These are phyloP conservation scores for Sturmia bella DNA, from an alignment of 2,888 invertebrate genomes.

Conservation along the genomic window DNA sequence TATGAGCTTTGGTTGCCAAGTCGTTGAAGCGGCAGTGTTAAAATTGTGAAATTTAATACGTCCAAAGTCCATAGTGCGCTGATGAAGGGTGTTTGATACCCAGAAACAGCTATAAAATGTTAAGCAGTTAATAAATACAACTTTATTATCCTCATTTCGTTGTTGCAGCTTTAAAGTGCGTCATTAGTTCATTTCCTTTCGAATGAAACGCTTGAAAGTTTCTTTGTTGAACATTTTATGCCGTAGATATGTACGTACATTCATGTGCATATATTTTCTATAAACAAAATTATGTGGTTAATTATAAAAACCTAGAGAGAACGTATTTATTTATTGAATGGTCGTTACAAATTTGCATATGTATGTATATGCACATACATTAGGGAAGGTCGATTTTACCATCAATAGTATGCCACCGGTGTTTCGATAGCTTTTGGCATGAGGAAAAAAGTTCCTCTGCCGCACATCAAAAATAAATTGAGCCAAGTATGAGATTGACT, in stretches of 20 bases:
- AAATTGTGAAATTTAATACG: too few relatives aligned
- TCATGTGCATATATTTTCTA: neutral
- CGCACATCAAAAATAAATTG: too few relatives aligned
- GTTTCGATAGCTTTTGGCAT: too few relatives aligned
- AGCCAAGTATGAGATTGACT: too few relatives aligned
- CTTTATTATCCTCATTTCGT: conserved; percentile 44
- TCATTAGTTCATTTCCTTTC: conserved; percentile 58
- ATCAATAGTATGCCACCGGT: too few relatives aligned
- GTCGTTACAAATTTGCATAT: neutral
- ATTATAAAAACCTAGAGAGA: conserved; percentile 26
- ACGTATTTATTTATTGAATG: conserved; percentile 25
- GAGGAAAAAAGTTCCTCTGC: too few relatives aligned
- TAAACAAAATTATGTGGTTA: conserved; percentile 43
- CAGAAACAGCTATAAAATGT: too few relatives aligned
- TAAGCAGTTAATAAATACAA: conserved; percentile 26
- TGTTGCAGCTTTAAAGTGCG: conserved; percentile 64
- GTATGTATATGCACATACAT: neutral
- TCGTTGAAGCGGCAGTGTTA: too few relatives aligned
- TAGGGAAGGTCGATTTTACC: too few relatives aligned
- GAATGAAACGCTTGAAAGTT: conserved; percentile 36
- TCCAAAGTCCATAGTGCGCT: too few relatives aligned
- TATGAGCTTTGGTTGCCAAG: too few relatives aligned
- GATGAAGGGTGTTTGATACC: too few relatives aligned
- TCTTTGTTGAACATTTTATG: conserved; percentile 49
- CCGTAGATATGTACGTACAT: conserved; percentile 2